Conservation (phyloP, 2,797 vertebrate species). For the Notolepis coatsorum region DNA sequence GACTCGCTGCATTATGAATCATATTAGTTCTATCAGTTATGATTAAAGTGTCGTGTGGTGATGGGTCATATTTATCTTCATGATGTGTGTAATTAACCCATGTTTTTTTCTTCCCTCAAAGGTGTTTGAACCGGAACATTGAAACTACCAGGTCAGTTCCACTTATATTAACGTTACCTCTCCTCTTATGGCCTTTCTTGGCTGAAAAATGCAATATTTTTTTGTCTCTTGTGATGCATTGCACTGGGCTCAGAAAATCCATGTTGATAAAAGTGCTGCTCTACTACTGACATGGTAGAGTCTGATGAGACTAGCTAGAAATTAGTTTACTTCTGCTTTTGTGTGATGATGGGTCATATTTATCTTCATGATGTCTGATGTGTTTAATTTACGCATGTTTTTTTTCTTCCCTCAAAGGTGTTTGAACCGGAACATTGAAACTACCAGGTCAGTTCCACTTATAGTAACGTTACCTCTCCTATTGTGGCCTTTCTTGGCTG, state of each 20-base stretch:
- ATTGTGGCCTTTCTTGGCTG: too few relatives aligned
- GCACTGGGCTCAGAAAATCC: constrained; percentile 41
- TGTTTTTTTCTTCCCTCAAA: background rate
- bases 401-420: background rate
- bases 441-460: too few relatives aligned
- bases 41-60: too few relatives aligned
- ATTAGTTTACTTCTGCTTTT: too few relatives aligned
- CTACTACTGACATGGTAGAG: constrained; percentile 38
- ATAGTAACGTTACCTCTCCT: too few relatives aligned
- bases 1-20: background rate
- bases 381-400: background rate
- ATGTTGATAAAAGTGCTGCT: constrained; percentile 26
- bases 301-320: constrained; percentile 38
- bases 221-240: constrained; percentile 48
- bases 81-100: background rate
- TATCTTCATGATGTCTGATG: background rate
- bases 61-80: background rate
- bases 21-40: too few relatives aligned
- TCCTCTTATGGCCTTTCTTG: too few relatives aligned
- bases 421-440: too few relatives aligned
- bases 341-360: background rate
- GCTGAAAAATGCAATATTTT: background rate
- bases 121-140: too few relatives aligned
- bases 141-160: too few relatives aligned
- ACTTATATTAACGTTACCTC: too few relatives aligned